Percentiles rank a stretch among this genome's conserved stretches.
Conservation (phyloP, 2,797 vertebrate genomes). For the Xenops minutus region DNA sequence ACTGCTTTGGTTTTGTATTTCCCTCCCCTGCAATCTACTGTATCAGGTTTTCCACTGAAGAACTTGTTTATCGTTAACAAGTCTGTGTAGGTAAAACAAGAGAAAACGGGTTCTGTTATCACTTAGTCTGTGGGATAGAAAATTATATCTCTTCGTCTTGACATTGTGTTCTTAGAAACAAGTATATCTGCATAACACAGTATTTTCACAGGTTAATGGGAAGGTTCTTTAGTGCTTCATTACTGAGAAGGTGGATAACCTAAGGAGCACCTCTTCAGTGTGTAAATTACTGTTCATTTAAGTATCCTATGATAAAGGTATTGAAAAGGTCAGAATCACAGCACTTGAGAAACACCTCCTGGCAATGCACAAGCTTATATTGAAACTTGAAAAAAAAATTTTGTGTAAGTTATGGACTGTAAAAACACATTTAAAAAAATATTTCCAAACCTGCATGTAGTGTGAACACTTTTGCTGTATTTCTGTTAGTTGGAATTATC, state of each 20-base stretch:
- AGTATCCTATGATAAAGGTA: neutral
- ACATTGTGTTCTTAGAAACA: neutral
- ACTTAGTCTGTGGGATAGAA: neutral
- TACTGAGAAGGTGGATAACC: neutral
- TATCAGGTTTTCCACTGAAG: neutral
- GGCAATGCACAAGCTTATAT: neutral
- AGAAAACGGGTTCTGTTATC: neutral
- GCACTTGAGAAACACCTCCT: neutral
- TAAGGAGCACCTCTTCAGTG: neutral
- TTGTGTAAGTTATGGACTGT: neutral
- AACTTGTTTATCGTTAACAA: neutral
- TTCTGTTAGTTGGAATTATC: neutral
- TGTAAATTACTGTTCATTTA: neutral
- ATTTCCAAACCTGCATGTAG: neutral
- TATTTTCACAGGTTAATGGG: neutral
- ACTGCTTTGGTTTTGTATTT: neutral
- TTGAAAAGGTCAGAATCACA: neutral
- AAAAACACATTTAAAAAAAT: neutral
- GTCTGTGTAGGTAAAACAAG: neutral
- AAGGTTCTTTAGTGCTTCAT: neutral
- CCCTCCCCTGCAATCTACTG: neutral
- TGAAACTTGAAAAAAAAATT: neutral
- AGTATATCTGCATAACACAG: neutral
- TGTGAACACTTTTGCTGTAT: neutral
- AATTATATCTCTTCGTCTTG: neutral